Percentiles rank a stretch among this genome's conserved stretches.
Conservation (phyloP, 2,113 vertebrate genomes). For the Lepidiolamprologus cunningtoni region DNA sequence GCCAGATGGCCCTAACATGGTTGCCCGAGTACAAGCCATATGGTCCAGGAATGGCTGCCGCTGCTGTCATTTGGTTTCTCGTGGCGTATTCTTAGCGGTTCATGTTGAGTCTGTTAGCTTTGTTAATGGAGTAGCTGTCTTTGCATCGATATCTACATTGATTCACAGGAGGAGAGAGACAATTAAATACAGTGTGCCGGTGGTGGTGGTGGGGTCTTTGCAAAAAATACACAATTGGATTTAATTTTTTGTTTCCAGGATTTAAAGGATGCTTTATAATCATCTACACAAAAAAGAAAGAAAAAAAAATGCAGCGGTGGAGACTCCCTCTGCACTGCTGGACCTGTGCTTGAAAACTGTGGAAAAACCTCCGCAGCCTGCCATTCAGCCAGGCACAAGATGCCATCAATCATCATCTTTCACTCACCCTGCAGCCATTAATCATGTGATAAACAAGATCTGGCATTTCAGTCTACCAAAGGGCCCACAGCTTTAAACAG, state of each 20-base stretch:
- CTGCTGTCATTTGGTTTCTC: slow-evolving; percentile 25
- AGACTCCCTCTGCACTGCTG: neutral
- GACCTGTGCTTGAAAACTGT: neutral
- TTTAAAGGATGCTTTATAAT: neutral
- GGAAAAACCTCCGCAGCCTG: neutral
- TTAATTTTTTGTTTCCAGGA: neutral
- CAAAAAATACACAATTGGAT: neutral
- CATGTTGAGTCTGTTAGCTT: slow-evolving; percentile 3
- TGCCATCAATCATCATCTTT: slow-evolving; percentile 29
- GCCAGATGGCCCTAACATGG: slow-evolving; percentile 45
- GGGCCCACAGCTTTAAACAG: neutral
- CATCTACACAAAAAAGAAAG: neutral
- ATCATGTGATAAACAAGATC: slow-evolving; percentile 29
- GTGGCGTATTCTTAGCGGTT: neutral
- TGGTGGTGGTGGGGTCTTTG: neutral
- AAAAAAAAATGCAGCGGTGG: neutral
- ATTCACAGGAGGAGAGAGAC: neutral
- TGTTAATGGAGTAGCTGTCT: neutral
- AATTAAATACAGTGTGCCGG: neutral
- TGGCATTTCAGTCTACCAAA: slow-evolving; percentile 24
- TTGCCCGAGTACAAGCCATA: slow-evolving; percentile 31
- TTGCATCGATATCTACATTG: neutral
- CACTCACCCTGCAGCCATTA: slow-evolving; percentile 8
- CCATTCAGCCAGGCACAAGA: neutral
- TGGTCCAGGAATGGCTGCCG: slow-evolving; percentile 12